phyloP scores from a whole-genome alignment of 2,888 invertebrate genomes.

The Crematogaster levior region DNA sequence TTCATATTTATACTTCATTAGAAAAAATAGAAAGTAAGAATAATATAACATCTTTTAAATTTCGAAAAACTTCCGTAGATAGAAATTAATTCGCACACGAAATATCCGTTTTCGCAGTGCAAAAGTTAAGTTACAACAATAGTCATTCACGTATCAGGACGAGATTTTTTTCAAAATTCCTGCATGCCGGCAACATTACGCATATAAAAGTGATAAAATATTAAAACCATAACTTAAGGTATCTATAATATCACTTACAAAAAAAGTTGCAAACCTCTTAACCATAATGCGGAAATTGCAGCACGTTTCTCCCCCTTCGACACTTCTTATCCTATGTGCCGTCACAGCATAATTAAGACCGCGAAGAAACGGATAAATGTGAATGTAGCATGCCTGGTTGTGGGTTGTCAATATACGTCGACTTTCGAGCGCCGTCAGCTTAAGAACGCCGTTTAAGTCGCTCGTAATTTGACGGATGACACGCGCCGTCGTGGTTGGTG shows the following conservation, averaged over 20 bases:
- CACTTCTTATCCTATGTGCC: conserved; percentile 9
- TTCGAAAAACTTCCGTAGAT: no score
- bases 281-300: neutral
- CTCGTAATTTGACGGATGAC: conserved; percentile 70
- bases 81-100: no score
- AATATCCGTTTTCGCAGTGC: no score
- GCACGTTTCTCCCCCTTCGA: neutral
- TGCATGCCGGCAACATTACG: neutral
- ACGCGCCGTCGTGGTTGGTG: conserved; percentile 71
- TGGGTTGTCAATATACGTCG: conserved; percentile 8
- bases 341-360: conserved; percentile 28
- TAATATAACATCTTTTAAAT: no score
- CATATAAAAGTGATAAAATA: neutral
- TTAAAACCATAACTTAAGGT: neutral
- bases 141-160: neutral
- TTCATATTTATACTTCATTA: no score
- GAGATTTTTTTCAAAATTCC: conserved; percentile 41
- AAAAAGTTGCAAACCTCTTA: neutral
- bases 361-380: neutral
- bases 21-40: no score
- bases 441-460: conserved; percentile 17
- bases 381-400: neutral
- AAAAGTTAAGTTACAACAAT: no score
- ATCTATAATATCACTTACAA: neutral
- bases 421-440: conserved; percentile 9